Evolutionary conservation across 2,113 vertebrate genomes (phyloP).

Genomic region (Clinocottus analis): DNA sequence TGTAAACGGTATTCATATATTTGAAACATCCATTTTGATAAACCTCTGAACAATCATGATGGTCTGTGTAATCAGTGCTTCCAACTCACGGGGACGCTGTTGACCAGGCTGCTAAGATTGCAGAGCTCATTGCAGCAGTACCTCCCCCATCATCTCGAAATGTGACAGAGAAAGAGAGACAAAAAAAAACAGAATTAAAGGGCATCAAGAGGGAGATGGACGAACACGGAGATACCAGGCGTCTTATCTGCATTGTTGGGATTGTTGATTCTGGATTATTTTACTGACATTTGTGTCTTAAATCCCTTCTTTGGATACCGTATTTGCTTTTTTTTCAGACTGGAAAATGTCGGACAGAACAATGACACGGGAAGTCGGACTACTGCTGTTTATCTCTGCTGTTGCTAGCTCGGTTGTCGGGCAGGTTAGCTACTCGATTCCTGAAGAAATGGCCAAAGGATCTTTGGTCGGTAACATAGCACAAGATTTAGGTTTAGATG

Average conservation of each 20-base stretch:
- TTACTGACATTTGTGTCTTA: background rate
- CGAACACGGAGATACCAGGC: background rate
- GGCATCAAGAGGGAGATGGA: background rate
- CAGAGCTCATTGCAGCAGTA: slow-evolving; percentile 8
- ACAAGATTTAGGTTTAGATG: slow-evolving; percentile 78
- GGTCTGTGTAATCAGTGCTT: background rate
- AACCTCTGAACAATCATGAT: too few relatives aligned
- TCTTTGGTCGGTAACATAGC: slow-evolving; percentile 81
- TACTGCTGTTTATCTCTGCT: slow-evolving; percentile 43
- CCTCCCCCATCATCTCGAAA: slow-evolving; percentile 28
- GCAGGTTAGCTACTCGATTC: slow-evolving; percentile 69
- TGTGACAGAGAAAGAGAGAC: background rate
- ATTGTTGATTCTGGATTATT: background rate
- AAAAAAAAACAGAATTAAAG: background rate
- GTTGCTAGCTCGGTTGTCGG: slow-evolving; percentile 11
- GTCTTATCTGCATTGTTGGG: too few relatives aligned
- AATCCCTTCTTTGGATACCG: background rate
- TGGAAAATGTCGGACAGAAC: slow-evolving; percentile 23
- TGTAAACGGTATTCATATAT: too few relatives aligned
- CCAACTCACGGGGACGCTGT: slow-evolving; percentile 76
- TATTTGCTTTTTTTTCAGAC: slow-evolving; percentile 3
- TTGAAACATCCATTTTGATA: background rate
- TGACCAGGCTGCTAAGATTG: slow-evolving; percentile 50
- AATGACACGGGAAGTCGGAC: slow-evolving; percentile 61
- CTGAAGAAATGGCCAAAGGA: slow-evolving; percentile 80